phyloP scores from a whole-genome alignment of 2,113 vertebrate species.

The Bothrops jararaca region DNA sequence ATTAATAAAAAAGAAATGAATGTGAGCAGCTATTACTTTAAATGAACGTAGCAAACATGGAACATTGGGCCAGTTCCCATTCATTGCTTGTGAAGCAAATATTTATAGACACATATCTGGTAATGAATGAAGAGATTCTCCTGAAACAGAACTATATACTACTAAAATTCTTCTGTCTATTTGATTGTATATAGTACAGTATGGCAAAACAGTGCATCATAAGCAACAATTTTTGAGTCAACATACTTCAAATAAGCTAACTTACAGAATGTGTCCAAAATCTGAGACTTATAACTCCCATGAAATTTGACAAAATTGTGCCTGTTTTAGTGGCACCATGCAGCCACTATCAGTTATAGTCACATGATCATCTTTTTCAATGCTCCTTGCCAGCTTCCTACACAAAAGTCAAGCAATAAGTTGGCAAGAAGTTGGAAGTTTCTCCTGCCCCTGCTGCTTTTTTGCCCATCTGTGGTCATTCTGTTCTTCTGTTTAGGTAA shows the following conservation, averaged over 20 bases:
- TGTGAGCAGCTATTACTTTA: background rate
- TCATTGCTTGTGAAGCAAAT: too few species aligned
- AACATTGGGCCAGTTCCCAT: background rate
- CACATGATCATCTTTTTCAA: background rate
- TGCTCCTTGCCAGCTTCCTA: background rate
- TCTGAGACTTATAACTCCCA: background rate
- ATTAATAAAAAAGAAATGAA: background rate
- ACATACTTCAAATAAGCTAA: background rate
- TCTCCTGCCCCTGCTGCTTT: background rate
- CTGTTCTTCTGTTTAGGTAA: background rate
- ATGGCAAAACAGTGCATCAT: background rate
- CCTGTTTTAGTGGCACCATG: background rate
- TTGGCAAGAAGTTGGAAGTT: background rate
- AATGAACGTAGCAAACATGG: background rate
- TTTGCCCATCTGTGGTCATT: background rate
- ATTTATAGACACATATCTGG: background rate
- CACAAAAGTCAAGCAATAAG: background rate
- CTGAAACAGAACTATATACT: background rate
- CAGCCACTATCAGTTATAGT: background rate
- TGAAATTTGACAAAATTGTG: background rate
- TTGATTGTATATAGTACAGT: background rate
- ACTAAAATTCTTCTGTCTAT: background rate
- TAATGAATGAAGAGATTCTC: background rate
- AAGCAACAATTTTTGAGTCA: background rate
- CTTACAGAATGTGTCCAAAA: background rate